Evolutionary conservation across 2,888 invertebrate genomes (phyloP), one percentile per base, ranked within the genome.

Genomic region (Tachystola acroxantha): DNA sequence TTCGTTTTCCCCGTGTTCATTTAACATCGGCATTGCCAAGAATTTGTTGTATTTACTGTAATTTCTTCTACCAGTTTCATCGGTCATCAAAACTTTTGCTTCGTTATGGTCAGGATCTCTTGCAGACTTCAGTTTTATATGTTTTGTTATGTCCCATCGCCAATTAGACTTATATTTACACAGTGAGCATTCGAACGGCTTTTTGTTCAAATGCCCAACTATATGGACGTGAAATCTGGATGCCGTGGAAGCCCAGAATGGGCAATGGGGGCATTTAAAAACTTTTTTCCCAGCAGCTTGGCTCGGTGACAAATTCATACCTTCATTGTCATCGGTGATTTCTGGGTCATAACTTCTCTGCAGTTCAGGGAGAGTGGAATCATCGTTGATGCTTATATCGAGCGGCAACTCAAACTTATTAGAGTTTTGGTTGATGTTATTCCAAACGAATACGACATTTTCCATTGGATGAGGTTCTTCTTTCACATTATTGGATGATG

Each of bases 111-210:
- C 92, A 34, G 93, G 92, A 80, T 96, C 96, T 46, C 95, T 89
- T 12, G 93, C 93, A 5, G 94, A 93, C 85, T 96, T 96, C 57
- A 96, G 87, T 61, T 96, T 93, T 48, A 98, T 97, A 74, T 98
- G 98, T 73, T 98, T 96, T 14, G 96, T 96, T 42, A 98, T 96
- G 80, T 98, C 98, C 95, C 97, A 97, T 47, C 97, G 91, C 97
- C 97, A 98, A 69, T 98, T 98, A 16, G 97, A 97, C 54, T 96
- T 92, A 67, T 97, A 96, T 36, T 95, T 93, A 81, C 98, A 98
- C 10, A 95, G 88, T 1, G 97, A 97, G 80, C 98, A 98, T 77
- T 97, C 96, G 73, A 97, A 98, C 0, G 97, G 97, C 66, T 96
- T 96, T 66, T 94, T 94, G 74, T 96, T 96, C 49, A 96, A 88